Evolutionary conservation across 2,797 vertebrate species (phyloP).

Genomic region (Aldrovandia affinis): DNA sequence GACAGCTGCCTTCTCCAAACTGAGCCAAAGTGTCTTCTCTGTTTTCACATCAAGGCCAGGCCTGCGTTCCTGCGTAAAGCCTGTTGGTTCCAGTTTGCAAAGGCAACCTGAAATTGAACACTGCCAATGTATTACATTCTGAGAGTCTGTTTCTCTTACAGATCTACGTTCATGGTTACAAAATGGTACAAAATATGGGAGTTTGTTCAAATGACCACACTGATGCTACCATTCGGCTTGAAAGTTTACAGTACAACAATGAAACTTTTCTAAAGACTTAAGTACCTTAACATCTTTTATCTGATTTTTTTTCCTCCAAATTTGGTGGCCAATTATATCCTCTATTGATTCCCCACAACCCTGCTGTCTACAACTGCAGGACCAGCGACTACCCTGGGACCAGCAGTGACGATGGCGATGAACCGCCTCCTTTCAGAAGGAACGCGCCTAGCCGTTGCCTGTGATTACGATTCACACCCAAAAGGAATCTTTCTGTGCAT

Average conservation of each 20-base stretch:
- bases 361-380: too few species aligned
- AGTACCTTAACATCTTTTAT: too few species aligned
- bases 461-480: too few species aligned
- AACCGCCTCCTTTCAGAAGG: too few species aligned
- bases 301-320: too few species aligned
- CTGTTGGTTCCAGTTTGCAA: not conserved
- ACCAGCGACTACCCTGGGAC: too few species aligned
- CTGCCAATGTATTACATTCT: not conserved
- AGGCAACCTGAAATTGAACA: slow-evolving; percentile 5
- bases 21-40: not conserved
- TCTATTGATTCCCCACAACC: too few species aligned
- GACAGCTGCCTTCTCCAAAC: not conserved
- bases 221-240: not conserved
- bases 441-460: too few species aligned
- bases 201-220: not conserved
- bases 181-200: not conserved
- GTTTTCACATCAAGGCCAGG: not conserved
- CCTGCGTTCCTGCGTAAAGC: not conserved
- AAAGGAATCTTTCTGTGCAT: too few species aligned
- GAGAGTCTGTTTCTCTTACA: slow-evolving; percentile 10
- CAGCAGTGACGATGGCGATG: too few species aligned
- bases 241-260: not conserved
- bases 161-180: not conserved
- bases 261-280: too few species aligned
- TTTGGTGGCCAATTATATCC: too few species aligned